Base-by-base conservation (phyloP, 2,113 vertebrate genomes). In the Macquaria australasica region DNA sequence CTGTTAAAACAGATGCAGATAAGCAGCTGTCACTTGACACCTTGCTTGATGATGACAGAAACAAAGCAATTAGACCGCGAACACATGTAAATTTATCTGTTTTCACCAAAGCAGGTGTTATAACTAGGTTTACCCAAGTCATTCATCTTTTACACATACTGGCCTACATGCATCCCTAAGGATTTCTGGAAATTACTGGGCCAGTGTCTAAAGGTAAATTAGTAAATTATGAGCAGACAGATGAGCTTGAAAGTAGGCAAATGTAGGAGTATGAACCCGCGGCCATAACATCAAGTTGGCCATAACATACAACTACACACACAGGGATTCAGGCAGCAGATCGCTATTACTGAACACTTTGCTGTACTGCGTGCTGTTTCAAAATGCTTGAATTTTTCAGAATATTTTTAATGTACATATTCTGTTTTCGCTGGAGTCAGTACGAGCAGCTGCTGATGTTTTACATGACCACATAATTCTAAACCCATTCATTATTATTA, bases 1-100 rank as follows among this genome's bases (percentile, higher is more conserved):
- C n/a, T 2, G 34, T 78, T 72, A 77, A 59, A 77, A 75, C 72
- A 48, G 62, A 79, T 67, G 63, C 68, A 70, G 31, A 41, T 56
- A 50, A 79, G 28, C 82, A 77, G 73, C 77, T 74, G 83, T 4
- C 53, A 62, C 37, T 39, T 78, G 75, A 83, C 79, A 85, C 77
- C 53, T 55, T 43, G 4, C 16, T 23, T 16, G 51, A 41, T 37
- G 31, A 34, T 18, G 41, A 48, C 43, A 73, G 34, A 78, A 59
- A 76, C 37, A 4, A 66, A 8, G 15, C 28, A 58, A 28, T 85
- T 69, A 43, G 58, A 79, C 20, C 25, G 1, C 8, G 2, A 67
- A 77, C 41, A 78, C 48, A 34, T 77, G 37, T 78, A 34, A 34
- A 55, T 58, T 10, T 62, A 50, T 71, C 69, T 84, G 28, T 34